These are phyloP conservation scores for Thaumetopoea pityocampa DNA, from an alignment of 1,140 invertebrate species.

Conservation along the genomic window DNA sequence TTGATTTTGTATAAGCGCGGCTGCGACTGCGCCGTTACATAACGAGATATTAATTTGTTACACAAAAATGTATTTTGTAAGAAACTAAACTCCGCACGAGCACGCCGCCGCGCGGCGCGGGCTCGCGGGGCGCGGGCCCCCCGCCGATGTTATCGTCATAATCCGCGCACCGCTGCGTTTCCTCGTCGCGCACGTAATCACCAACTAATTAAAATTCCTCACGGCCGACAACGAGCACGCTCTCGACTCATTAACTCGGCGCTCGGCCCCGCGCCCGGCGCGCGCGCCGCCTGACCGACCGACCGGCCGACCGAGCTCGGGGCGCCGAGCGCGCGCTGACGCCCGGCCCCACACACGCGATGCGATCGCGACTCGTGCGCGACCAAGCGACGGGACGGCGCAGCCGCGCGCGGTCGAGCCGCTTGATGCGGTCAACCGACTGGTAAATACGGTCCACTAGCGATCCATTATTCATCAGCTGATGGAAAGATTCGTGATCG, in stretches of 20 bases:
- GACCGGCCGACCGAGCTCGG: slow-evolving; percentile 5
- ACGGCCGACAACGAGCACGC: slow-evolving; percentile 32
- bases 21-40: too few relatives aligned
- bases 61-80: too few relatives aligned
- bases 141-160: slow-evolving; percentile 21
- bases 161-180: slow-evolving; percentile 26
- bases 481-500: slow-evolving; percentile 56
- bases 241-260: slow-evolving; percentile 36
- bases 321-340: neutral
- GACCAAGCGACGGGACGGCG: neutral
- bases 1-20: too few relatives aligned
- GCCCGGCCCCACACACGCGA: too few relatives aligned
- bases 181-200: slow-evolving; percentile 34
- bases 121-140: slow-evolving; percentile 2
- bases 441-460: slow-evolving; percentile 28
- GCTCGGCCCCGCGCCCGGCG: slow-evolving; percentile 7
- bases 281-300: slow-evolving; percentile 1
- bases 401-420: neutral
- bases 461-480: slow-evolving; percentile 45
- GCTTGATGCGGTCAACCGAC: too few relatives aligned
- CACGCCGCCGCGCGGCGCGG: too few relatives aligned
- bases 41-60: too few relatives aligned
- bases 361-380: neutral
- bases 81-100: too few relatives aligned
- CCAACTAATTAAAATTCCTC: slow-evolving; percentile 54